A percentile compares a stretch with the other conserved stretches of the same genome.
Evolutionary conservation across 1,140 invertebrate species (phyloP).

Genomic region (Danaus plexippus): DNA sequence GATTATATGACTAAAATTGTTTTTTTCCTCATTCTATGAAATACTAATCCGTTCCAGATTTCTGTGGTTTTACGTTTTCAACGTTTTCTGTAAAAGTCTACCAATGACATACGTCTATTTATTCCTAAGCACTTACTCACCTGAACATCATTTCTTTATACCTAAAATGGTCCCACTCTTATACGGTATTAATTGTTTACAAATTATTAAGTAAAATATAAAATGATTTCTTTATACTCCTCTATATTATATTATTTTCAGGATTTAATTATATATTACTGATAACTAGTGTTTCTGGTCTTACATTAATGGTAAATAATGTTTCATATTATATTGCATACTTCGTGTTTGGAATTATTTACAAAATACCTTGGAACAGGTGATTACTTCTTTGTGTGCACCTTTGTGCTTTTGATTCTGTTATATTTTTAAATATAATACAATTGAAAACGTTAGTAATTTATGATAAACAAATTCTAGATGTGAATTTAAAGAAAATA

Average conservation of each 20-base stretch:
- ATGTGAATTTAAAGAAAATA: conserved; percentile 1
- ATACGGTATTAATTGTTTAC: conserved; percentile 18
- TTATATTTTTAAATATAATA: no score
- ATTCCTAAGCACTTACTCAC: conserved; percentile 28
- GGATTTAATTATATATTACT: conserved; percentile 11
- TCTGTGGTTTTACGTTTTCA: conserved; percentile 24
- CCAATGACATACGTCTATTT: conserved; percentile 29
- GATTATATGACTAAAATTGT: background rate
- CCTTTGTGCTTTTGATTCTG: background rate
- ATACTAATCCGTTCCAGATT: conserved; percentile 16
- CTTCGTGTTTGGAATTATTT: conserved; percentile 15
- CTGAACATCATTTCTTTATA: conserved; percentile 28
- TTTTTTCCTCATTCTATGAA: no score
- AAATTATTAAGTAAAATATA: background rate
- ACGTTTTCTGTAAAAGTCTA: conserved; percentile 25
- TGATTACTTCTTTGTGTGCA: conserved; percentile 4
- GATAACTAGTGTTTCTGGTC: conserved; percentile 7
- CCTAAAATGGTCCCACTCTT: conserved; percentile 28
- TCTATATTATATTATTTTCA: conserved; percentile 3
- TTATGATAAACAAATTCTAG: no score
- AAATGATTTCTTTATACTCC: background rate
- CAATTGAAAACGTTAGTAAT: no score
- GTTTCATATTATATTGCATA: conserved; percentile 13
- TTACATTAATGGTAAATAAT: conserved; percentile 7
- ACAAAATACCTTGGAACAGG: conserved; percentile 27